These are phyloP conservation scores for Aphelenchoides avenae DNA, from an alignment of 1,140 invertebrate genomes.

Conservation along the genomic window DNA sequence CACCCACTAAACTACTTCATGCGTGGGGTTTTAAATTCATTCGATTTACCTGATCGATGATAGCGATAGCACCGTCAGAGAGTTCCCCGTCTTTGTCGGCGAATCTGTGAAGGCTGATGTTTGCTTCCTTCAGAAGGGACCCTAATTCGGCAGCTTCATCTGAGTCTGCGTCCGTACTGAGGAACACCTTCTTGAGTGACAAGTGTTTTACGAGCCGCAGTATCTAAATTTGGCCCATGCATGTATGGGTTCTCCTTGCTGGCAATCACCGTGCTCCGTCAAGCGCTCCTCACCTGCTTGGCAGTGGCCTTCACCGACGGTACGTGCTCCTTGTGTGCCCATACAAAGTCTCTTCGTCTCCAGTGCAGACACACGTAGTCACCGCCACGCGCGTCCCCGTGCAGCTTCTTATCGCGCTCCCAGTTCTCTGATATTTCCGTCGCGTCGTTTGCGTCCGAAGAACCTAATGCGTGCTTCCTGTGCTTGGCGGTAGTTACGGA, in stretches of 20 bases:
- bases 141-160: constrained; percentile 63
- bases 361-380: constrained; percentile 77
- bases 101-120: constrained; percentile 24
- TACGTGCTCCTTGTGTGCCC: constrained; percentile 67
- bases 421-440: constrained; percentile 66
- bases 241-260: neutral
- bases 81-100: constrained; percentile 3
- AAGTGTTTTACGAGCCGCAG: constrained; percentile 64
- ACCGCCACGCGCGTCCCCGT: constrained; percentile 66
- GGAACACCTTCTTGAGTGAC: constrained; percentile 68
- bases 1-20: constrained; percentile 67
- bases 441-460: constrained; percentile 67
- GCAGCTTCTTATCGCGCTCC: constrained; percentile 65
- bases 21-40: neutral
- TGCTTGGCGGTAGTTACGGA: constrained; percentile 19
- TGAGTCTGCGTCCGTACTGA: constrained; percentile 74
- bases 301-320: constrained; percentile 71
- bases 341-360: constrained; percentile 76
- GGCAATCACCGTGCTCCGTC: neutral
- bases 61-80: constrained; percentile 78
- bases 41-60: constrained; percentile 74
- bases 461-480: constrained; percentile 69
- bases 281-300: constrained; percentile 66
- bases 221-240: constrained; percentile 25
- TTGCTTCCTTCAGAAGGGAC: constrained; percentile 22